phyloP scores from a whole-genome alignment of 1,140 invertebrate species.

The Drosophila takahashii region DNA sequence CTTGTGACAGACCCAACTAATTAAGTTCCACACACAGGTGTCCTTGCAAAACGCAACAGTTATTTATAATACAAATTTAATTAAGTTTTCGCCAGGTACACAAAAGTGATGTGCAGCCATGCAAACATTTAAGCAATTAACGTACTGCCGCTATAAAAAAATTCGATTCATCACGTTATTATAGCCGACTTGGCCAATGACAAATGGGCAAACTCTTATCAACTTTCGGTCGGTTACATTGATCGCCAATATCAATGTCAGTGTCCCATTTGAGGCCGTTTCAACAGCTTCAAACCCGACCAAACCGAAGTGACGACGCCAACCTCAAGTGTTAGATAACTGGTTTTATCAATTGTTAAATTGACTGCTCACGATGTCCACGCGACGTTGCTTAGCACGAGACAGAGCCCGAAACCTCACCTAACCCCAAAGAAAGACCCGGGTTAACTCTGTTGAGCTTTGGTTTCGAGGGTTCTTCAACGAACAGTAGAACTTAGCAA shows the following conservation, averaged over 20 bases:
- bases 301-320: slow-evolving; percentile 23
- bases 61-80: slow-evolving; percentile 3
- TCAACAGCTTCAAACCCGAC: slow-evolving; percentile 51
- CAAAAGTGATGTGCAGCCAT: slow-evolving; percentile 10
- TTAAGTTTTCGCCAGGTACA: slow-evolving; percentile 7
- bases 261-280: slow-evolving; percentile 34
- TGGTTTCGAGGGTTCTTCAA: background rate
- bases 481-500: background rate
- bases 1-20: too few relatives aligned
- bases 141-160: slow-evolving; percentile 40
- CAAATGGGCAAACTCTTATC: slow-evolving; percentile 43
- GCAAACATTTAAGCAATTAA: slow-evolving; percentile 39
- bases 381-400: slow-evolving; percentile 44
- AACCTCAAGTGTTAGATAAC: slow-evolving; percentile 41
- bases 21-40: background rate
- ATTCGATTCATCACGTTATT: slow-evolving; percentile 25
- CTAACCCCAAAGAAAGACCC: slow-evolving; percentile 2
- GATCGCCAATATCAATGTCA: slow-evolving; percentile 43
- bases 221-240: slow-evolving; percentile 34
- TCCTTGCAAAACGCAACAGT: background rate
- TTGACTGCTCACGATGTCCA: slow-evolving; percentile 60
- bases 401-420: background rate
- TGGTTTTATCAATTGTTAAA: slow-evolving; percentile 44
- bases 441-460: background rate
- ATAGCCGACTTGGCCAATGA: background rate